Percentiles rank a stretch among this genome's conserved stretches.
These are phyloP conservation scores for Sus scrofa DNA, from an alignment of 2,113 vertebrate species.

Conservation along the genomic window DNA sequence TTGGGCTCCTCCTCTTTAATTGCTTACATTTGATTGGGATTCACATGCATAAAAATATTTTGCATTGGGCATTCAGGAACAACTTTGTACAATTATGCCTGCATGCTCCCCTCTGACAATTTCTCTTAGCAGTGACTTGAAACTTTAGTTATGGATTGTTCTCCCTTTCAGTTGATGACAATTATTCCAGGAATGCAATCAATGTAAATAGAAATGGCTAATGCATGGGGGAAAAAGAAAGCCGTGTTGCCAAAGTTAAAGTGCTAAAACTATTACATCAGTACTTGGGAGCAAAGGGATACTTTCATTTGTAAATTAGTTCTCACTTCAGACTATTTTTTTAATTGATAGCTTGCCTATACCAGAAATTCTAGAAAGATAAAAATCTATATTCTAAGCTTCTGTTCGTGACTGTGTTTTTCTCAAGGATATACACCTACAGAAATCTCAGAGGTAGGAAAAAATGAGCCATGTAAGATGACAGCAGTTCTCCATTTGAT, in stretches of 20 bases:
- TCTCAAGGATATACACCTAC: not conserved
- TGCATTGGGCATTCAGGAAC: not conserved
- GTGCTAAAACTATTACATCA: not conserved
- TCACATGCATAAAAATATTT: not conserved
- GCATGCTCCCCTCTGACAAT: not conserved
- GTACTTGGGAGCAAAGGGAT: not conserved
- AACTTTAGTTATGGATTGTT: not conserved
- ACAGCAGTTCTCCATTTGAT: not conserved
- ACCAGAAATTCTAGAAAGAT: not conserved
- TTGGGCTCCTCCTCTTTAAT: not conserved
- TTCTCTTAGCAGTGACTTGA: not conserved
- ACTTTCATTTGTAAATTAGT: not conserved
- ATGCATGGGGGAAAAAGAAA: not conserved
- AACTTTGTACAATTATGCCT: not conserved
- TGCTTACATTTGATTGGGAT: not conserved
- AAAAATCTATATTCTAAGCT: not conserved
- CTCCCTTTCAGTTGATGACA: not conserved
- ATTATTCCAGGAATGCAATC: not conserved
- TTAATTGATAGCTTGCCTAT: not conserved
- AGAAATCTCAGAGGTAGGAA: not conserved
- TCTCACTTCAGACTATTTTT: not conserved
- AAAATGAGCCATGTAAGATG: not conserved
- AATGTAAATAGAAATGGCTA: not conserved
- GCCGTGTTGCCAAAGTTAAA: not conserved
- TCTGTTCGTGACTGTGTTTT: not conserved